A percentile compares a stretch with the other conserved stretches of the same genome.
phyloP scores from a whole-genome alignment of 2,113 vertebrate species.

The Morone chrysops region DNA sequence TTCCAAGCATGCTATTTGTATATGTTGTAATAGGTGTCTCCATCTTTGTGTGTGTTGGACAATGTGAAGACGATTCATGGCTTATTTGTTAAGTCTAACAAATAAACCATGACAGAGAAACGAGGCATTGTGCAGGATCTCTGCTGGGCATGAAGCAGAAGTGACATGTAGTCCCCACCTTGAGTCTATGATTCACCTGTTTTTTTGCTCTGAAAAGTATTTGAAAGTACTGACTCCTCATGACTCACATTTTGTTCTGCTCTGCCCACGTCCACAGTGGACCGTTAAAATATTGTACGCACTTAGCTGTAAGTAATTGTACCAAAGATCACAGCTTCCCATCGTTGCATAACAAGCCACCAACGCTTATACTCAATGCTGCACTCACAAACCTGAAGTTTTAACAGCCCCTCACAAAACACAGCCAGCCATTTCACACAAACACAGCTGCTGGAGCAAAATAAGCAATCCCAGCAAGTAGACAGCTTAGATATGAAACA shows the following conservation, averaged over 20 bases:
- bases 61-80: background rate
- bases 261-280: conserved; percentile 22
- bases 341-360: conserved; percentile 31
- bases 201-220: conserved; percentile 26
- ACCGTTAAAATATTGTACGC: conserved; percentile 4
- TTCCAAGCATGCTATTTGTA: too few relatives aligned
- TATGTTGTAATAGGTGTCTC: too few relatives aligned
- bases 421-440: conserved; percentile 31
- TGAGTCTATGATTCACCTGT: conserved; percentile 25
- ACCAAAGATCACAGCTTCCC: conserved; percentile 35
- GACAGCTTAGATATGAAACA: conserved; percentile 39
- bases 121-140: background rate
- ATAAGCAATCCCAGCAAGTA: conserved; percentile 56
- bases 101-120: background rate
- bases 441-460: conserved; percentile 51
- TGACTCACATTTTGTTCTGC: conserved; percentile 35
- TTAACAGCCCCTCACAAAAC: conserved; percentile 20
- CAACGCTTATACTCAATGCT: conserved; percentile 18
- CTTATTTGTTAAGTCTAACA: background rate
- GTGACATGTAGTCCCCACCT: background rate
- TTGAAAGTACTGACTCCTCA: conserved; percentile 23
- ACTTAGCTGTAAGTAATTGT: conserved; percentile 28
- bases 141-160: background rate
- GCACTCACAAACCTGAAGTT: conserved; percentile 21
- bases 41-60: background rate